Percentiles rank a stretch among this genome's conserved stretches.
Evolutionary conservation across 64 coral and sea anemone species (phyloP).

Genomic region (Acropora tenuis): DNA sequence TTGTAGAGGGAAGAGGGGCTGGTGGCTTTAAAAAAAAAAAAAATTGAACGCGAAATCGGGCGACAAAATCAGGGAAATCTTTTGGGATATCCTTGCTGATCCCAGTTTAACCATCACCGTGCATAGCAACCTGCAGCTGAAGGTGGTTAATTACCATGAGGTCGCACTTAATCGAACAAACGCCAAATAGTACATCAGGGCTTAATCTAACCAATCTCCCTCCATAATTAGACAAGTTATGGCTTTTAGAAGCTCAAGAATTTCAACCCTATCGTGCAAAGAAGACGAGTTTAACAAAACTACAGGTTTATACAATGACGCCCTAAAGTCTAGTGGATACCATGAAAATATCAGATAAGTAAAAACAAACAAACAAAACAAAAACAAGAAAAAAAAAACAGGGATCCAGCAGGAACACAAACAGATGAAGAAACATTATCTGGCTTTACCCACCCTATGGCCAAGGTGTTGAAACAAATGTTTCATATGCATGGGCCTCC

Average conservation of each 20-base stretch:
- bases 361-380: no score
- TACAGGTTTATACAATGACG: constrained; percentile 1
- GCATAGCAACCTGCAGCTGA: constrained; percentile 1
- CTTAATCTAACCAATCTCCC: background rate
- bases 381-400: background rate
- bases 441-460: background rate
- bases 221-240: constrained; percentile 12
- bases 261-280: background rate
- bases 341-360: no score
- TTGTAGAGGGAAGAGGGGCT: background rate
- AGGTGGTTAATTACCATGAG: constrained; percentile 9
- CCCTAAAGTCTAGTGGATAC: constrained; percentile 1
- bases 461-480: background rate
- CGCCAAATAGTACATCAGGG: constrained; percentile 14
- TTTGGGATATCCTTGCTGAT: constrained; percentile 6
- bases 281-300: constrained; percentile 3
- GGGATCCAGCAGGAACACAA: background rate
- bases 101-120: constrained; percentile 23
- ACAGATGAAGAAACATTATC: constrained; percentile 8
- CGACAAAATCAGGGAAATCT: background rate
- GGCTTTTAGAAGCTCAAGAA: background rate
- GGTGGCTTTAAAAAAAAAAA: constrained; percentile 11
- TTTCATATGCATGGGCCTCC: no score
- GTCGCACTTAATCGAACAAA: constrained; percentile 12
- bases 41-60: background rate